Evolutionary conservation across 2,113 vertebrate genomes (phyloP).

Genomic region (Gallinago jamesoni): DNA sequence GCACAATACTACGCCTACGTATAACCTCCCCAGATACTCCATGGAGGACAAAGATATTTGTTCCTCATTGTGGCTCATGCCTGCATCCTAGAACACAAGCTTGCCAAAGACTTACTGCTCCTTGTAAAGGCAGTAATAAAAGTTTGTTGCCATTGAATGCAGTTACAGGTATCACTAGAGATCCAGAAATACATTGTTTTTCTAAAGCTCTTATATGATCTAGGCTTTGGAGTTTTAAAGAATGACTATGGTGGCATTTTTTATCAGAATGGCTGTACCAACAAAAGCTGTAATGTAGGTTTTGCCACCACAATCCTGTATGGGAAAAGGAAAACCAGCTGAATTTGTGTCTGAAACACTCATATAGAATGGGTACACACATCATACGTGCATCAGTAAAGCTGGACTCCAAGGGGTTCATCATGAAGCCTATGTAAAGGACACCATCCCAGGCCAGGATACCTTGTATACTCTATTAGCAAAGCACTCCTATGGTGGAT

Average conservation of each 20-base stretch:
- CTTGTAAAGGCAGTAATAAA: not conserved
- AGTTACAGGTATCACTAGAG: not conserved
- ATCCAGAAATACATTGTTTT: not conserved
- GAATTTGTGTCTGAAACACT: not conserved
- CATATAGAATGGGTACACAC: rapidly evolving
- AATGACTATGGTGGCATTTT: not conserved
- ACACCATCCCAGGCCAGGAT: not conserved
- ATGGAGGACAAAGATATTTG: not conserved
- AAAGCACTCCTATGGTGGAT: not conserved
- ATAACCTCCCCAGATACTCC: not conserved
- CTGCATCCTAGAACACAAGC: not conserved
- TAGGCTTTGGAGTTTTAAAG: not conserved
- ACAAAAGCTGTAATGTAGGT: not conserved
- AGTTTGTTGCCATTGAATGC: not conserved
- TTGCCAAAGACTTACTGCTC: not conserved
- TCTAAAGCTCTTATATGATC: not conserved
- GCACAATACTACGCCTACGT: not conserved
- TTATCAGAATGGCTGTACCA: not conserved
- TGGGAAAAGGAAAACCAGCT: not conserved
- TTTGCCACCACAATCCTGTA: not conserved
- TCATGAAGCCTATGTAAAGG: not conserved
- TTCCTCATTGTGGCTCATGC: not conserved
- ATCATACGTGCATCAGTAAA: not conserved
- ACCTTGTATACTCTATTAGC: not conserved
- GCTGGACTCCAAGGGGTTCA: not conserved